A percentile compares a stretch with the other conserved stretches of the same genome.
These are phyloP conservation scores for Pecten maximus DNA, from an alignment of 2,888 invertebrate genomes.

Conservation along the genomic window DNA sequence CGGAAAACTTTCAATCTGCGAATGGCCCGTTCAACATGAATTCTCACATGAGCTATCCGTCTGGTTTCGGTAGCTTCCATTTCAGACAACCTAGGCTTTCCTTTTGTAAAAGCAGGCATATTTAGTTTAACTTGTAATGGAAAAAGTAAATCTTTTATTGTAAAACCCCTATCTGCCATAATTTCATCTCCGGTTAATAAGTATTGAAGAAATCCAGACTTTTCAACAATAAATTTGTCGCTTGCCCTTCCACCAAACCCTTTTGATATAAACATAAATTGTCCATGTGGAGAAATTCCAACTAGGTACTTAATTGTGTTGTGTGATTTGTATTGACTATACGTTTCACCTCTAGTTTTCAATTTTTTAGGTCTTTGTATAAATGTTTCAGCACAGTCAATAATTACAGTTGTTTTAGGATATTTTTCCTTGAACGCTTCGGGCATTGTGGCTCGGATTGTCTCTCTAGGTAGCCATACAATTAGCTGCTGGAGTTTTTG, in stretches of 20 bases:
- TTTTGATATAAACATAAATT: constrained; percentile 45
- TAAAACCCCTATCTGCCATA: not conserved
- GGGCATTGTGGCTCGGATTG: not conserved
- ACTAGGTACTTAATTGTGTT: constrained; percentile 37
- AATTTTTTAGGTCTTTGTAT: constrained; percentile 37
- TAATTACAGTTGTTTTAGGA: constrained; percentile 37
- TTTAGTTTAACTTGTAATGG: constrained; percentile 23
- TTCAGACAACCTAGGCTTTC: not conserved
- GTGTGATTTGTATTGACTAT: constrained; percentile 43
- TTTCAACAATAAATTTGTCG: constrained; percentile 39
- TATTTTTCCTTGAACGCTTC: constrained; percentile 37
- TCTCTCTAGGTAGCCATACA: not conserved
- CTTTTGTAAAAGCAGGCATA: constrained; percentile 39
- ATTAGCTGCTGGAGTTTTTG: not conserved
- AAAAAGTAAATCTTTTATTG: constrained; percentile 15
- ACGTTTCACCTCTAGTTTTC: constrained; percentile 36
- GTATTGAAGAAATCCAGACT: constrained; percentile 36
- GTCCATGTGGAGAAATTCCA: constrained; percentile 37
- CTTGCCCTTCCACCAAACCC: constrained; percentile 40
- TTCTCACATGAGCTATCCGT: not conserved
- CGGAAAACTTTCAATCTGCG: not conserved
- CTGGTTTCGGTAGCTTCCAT: not conserved
- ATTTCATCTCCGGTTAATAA: not conserved
- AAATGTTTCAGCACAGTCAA: constrained; percentile 38
- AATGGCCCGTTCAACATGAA: not conserved